These are phyloP conservation scores for Caenorhabditis macrosperma DNA, from an alignment of 2,888 invertebrate genomes.

Conservation along the genomic window DNA sequence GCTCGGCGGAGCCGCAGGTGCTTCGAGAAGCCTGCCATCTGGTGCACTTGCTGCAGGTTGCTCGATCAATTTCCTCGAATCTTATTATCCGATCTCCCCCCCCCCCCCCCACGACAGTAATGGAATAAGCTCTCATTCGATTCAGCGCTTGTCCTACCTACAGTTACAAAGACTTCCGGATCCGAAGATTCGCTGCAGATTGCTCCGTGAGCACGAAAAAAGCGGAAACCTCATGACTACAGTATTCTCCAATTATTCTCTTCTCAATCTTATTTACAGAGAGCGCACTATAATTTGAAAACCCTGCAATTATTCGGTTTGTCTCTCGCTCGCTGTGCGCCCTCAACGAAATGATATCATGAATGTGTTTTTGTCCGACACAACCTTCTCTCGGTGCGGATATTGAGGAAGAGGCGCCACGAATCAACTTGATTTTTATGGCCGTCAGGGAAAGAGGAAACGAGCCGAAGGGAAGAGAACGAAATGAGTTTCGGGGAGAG, in stretches of 20 bases:
- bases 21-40: slow-evolving; percentile 33
- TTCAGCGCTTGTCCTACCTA: too few relatives aligned
- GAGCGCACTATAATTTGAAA: not conserved
- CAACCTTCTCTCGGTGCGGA: not conserved
- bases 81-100: not conserved
- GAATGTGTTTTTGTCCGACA: not conserved
- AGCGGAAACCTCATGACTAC: too few relatives aligned
- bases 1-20: not conserved
- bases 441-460: slow-evolving; percentile 1
- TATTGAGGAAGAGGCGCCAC: not conserved
- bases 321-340: not conserved
- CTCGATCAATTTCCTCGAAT: slow-evolving; percentile 10
- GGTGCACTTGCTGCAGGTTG: slow-evolving; percentile 15
- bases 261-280: not conserved
- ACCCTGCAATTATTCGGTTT: slow-evolving; percentile 12
- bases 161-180: too few relatives aligned
- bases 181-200: too few relatives aligned
- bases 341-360: not conserved
- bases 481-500: not conserved
- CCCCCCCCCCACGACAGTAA: too few relatives aligned
- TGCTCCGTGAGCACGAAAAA: too few relatives aligned
- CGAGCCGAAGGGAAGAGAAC: slow-evolving; percentile 2
- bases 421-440: slow-evolving; percentile 28
- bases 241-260: too few relatives aligned
- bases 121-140: too few relatives aligned